Evolutionary conservation across 2,888 invertebrate genomes (phyloP).

Genomic region (Cheilosia variabilis): DNA sequence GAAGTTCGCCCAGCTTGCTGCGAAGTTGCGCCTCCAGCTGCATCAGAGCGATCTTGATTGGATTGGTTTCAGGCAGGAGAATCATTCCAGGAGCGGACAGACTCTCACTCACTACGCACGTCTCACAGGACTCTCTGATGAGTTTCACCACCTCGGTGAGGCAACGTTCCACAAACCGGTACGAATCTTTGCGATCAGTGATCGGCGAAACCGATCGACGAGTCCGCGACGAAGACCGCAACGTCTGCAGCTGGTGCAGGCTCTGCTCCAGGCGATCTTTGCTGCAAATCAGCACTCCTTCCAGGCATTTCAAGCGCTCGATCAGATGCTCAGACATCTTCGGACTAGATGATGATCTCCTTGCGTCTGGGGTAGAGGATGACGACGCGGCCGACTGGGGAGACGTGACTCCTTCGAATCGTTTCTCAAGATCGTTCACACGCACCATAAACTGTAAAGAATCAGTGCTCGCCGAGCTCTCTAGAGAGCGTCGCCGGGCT

Average conservation of each 20-base stretch:
- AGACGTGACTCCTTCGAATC: conserved; percentile 86
- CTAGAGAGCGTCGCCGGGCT: conserved; percentile 87
- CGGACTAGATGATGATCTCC: conserved; percentile 78
- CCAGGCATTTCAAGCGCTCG: conserved; percentile 86
- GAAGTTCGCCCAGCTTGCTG: conserved; percentile 88
- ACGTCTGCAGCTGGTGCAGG: conserved; percentile 86
- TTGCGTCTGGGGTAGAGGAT: conserved; percentile 76
- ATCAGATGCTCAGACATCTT: conserved; percentile 85
- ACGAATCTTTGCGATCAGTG: conserved; percentile 87
- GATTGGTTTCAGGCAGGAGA: conserved; percentile 84
- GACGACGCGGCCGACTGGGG: conserved; percentile 64
- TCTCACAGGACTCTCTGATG: conserved; percentile 86
- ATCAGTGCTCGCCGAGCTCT: conserved; percentile 91
- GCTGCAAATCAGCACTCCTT: conserved; percentile 87
- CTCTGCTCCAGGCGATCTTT: conserved; percentile 89
- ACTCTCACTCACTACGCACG: conserved; percentile 85
- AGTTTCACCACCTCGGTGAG: conserved; percentile 87
- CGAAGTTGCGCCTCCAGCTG: conserved; percentile 88
- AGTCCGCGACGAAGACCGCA: conserved; percentile 86
- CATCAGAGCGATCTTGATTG: conserved; percentile 86
- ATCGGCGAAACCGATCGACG: conserved; percentile 87
- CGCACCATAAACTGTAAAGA: conserved; percentile 92
- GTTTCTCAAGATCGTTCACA: conserved; percentile 90
- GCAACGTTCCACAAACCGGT: conserved; percentile 87
- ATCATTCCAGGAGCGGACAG: conserved; percentile 80